Evolutionary conservation across 2,797 vertebrate genomes (phyloP).

Genomic region (Morus bassanus): DNA sequence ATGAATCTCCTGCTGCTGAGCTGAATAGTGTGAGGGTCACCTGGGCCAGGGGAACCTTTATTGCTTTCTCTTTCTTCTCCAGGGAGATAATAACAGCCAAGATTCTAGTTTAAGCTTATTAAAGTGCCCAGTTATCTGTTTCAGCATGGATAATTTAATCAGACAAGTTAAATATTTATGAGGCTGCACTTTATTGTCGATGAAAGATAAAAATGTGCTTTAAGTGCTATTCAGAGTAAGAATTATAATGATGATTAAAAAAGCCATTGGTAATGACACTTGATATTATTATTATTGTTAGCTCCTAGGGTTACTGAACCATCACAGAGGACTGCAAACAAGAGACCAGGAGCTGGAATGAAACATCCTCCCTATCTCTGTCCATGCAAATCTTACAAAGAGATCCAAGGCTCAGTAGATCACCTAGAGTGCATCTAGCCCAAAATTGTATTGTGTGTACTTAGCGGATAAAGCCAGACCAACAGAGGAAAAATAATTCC

Average conservation of each 20-base stretch:
- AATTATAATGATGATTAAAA: slow-evolving; percentile 62
- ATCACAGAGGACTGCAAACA: slow-evolving; percentile 38
- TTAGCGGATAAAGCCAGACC: neutral
- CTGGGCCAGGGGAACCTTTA: neutral
- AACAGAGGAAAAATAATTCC: neutral
- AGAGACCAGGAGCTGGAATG: neutral
- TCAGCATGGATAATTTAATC: slow-evolving; percentile 58
- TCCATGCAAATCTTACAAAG: neutral
- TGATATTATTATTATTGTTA: slow-evolving; percentile 61
- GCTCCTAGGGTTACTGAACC: slow-evolving; percentile 33
- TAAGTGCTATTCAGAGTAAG: slow-evolving; percentile 53
- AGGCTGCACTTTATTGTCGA: slow-evolving; percentile 53
- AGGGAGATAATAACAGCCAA: slow-evolving; percentile 46
- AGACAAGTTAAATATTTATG: slow-evolving; percentile 72
- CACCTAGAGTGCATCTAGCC: neutral
- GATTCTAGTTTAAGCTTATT: slow-evolving; percentile 53
- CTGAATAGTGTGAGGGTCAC: neutral
- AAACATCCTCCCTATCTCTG: neutral
- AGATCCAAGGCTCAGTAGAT: neutral
- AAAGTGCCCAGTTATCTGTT: slow-evolving; percentile 42
- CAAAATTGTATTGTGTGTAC: fast-evolving
- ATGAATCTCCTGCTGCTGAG: neutral
- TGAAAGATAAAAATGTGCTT: slow-evolving; percentile 53
- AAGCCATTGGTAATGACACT: slow-evolving; percentile 34
- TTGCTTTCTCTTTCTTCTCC: slow-evolving; percentile 5